phyloP scores from a whole-genome alignment of 2,113 vertebrate genomes.

The Gallinago undulata region DNA sequence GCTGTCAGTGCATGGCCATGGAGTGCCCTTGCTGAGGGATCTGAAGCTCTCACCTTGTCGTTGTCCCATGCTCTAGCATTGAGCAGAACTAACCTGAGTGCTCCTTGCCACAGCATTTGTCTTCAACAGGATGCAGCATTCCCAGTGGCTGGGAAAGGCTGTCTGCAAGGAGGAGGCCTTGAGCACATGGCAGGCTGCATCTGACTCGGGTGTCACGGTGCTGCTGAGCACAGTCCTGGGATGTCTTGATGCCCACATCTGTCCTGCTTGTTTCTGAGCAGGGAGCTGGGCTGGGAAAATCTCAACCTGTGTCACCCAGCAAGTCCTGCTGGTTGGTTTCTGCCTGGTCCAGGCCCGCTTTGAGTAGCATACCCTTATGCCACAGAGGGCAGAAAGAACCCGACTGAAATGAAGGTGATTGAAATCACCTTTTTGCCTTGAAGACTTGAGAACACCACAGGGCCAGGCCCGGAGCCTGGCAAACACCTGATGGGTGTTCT shows the following conservation, averaged over 20 bases:
- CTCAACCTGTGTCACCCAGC: neutral
- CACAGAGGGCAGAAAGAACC: neutral
- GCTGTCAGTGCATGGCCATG: neutral
- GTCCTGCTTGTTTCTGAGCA: neutral
- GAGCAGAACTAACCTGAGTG: neutral
- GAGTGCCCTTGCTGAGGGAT: neutral
- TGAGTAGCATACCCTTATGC: neutral
- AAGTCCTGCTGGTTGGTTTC: neutral
- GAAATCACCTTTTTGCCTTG: neutral
- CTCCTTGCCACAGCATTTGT: neutral
- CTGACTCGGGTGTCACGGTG: fast-evolving
- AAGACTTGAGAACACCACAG: neutral
- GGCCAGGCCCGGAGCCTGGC: neutral
- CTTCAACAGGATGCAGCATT: neutral
- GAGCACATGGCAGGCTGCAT: neutral
- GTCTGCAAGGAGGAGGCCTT: neutral
- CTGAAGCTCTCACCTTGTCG: neutral
- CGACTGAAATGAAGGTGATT: neutral
- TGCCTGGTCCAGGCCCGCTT: neutral
- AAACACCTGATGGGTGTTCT: neutral
- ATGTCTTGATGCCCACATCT: fast-evolving
- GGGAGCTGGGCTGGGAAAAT: neutral
- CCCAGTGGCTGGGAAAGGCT: neutral
- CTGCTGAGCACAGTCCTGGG: neutral
- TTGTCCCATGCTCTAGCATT: neutral